Evolutionary conservation across 2,797 vertebrate species (phyloP), one percentile per base, ranked within the genome.

Genomic region (Gymnocypris eckloni): DNA sequence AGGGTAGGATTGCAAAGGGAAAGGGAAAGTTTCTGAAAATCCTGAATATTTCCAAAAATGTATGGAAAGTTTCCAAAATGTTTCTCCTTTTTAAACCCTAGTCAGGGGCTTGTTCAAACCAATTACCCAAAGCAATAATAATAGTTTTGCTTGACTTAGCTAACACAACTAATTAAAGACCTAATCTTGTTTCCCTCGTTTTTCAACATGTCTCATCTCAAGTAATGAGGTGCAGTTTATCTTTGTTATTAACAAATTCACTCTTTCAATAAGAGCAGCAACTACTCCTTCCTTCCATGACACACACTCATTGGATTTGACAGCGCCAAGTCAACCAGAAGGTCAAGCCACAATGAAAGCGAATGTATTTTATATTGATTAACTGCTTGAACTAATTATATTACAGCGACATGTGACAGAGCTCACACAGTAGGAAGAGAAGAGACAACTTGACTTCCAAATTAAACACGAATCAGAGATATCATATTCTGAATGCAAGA

Each of bases 341-440:
- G 78, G 85, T 86, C 82, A 77, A 37, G 78, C 67, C 43, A 81
- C 59, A 77, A 70, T 80, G 33, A 77, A 73, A 33, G 22, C 67
- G 61, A 48, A 59, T 25, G 50, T 45, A 45, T 82, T 79, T 78
- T 39, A 80, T 80, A 89, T 77, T 77, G 82, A 84, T 71, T 83
- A 85, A 85, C 82, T 59, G 79, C 64, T 79, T 39, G 64, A 69
- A 72, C 64, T 85, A 81, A 88, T 85, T 73, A 64, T 71, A 81
- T 89, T 85, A 86, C 75, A 67, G 69, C 6, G 69, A 56, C 56
- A 81, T 67, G 81, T 54, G 67, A 66, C 80, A 79, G 64, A 86
- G 15, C 69, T 56, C 37, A 79, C 59, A 50, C 77, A 20, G 16
- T 66, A 69, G 39, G 48, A 72, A 66, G 50, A 77, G 20, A 69